Conservation (phyloP, 2,113 vertebrate species). For the Macroglossus sobrinus region DNA sequence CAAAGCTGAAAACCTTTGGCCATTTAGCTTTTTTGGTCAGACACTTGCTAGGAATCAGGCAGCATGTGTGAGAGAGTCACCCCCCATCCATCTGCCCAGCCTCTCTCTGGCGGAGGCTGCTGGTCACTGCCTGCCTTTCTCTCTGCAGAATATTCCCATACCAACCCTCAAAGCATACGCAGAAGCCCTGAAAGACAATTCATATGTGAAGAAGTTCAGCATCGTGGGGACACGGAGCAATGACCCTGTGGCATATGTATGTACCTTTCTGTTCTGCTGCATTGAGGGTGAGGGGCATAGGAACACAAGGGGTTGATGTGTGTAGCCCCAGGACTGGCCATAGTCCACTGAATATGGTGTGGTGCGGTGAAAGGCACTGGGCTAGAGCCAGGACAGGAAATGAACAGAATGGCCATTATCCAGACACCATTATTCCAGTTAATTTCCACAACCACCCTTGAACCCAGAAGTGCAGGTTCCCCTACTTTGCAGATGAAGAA, state of each 20-base stretch:
- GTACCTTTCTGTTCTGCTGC: constrained; percentile 69
- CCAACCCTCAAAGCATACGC: constrained; percentile 93
- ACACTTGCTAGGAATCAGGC: background rate
- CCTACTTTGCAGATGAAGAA: background rate
- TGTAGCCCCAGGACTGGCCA: background rate
- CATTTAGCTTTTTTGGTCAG: background rate
- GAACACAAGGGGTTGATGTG: background rate
- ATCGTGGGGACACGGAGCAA: constrained; percentile 97
- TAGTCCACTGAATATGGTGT: background rate
- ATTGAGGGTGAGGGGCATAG: background rate
- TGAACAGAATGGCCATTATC: fast-evolving
- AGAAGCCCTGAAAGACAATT: constrained; percentile 91
- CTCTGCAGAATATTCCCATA: constrained; percentile 93
- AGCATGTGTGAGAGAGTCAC: background rate
- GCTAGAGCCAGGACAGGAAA: background rate
- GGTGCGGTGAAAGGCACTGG: background rate
- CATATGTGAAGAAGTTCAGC: constrained; percentile 93
- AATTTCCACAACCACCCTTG: background rate
- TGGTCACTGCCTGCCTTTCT: constrained; percentile 16
- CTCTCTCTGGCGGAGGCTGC: background rate
- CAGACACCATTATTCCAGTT: background rate
- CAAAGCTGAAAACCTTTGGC: background rate
- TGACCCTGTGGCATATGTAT: constrained; percentile 94
- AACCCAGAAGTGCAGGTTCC: background rate
- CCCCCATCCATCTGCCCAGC: background rate